Evolutionary conservation across 1,140 invertebrate genomes (phyloP), one percentile per base, ranked within the genome.

Genomic region (Ceratina japonica): DNA sequence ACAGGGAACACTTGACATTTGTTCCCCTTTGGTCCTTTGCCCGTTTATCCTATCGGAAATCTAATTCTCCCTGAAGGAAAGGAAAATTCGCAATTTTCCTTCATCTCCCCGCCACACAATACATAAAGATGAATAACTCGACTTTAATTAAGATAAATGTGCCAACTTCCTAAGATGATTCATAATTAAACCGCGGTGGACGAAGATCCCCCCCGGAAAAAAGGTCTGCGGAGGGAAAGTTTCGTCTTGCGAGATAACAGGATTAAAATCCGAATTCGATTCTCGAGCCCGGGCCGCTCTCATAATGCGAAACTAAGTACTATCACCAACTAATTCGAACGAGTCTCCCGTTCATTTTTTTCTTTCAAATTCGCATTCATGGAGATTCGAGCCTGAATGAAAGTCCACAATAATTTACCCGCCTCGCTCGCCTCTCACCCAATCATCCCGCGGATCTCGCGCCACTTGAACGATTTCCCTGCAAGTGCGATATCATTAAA

Each of bases 401-500:
- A n/a, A 16, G n/a, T 59, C 56, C 10, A 12, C 18, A 16, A 5
- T 24, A 18, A 44, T 44, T 44, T 20, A 62, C 22, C n/a, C 37
- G 58, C 0, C 54, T 59, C 44, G 44, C 22, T 27, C 37, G 58
- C 5, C 54, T 59, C 44, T 15, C 31, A n/a, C 12, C 16, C 20
- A 1, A n/a, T 16, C 27, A 22, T 24, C 27, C 24, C 18, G 31
- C 27, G 27, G 3, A 10, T 18, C 7, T 10, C 8, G 7, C 2
- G 13, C 13, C 44, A 5, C 66, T 71, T 22, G 31, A 77, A 71
- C 44, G n/a, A 18, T 37, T 44, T 10, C 4, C 0, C 12, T 15
- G 15, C n/a, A 20, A 15, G n/a, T 51, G 56, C 18, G 54, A 52
- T 54, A 15, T 70, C 75, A 70, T 77, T 70, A 70, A 77, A 62